Evolutionary conservation across 2,797 vertebrate genomes (phyloP).

Genomic region (Valencia hispanica): DNA sequence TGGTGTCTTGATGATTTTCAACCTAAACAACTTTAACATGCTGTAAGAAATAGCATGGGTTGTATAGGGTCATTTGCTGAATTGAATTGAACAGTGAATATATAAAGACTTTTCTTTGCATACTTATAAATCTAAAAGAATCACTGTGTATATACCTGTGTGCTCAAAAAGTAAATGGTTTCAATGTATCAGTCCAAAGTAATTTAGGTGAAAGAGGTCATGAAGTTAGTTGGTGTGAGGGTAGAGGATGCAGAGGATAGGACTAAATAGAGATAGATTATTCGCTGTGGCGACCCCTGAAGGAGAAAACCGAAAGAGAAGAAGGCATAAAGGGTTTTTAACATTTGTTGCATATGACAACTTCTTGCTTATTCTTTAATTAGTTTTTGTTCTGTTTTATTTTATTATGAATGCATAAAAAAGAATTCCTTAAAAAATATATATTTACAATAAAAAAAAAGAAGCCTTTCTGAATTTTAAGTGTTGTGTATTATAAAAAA

Average conservation of each 20-base stretch:
- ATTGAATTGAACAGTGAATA: not conserved
- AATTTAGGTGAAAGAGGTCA: not conserved
- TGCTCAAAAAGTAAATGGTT: not conserved
- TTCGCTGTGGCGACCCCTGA: not conserved
- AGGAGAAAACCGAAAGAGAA: not conserved
- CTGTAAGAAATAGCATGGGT: not conserved
- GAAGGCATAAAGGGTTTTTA: not conserved
- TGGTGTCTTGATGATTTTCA: too few species aligned
- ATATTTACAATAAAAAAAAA: not conserved
- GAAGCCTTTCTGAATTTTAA: not conserved
- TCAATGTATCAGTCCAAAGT: not conserved
- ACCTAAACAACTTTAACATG: not conserved
- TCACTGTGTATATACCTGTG: not conserved
- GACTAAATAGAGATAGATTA: not conserved
- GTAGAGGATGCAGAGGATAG: not conserved
- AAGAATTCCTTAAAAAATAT: not conserved
- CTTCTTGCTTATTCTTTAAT: not conserved
- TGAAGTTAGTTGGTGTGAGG: not conserved
- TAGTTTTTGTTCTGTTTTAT: not conserved
- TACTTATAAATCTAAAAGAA: not conserved
- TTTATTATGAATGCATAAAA: not conserved
- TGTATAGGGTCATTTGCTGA: not conserved
- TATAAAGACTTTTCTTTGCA: not conserved
- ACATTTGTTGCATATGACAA: not conserved
- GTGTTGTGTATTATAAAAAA: not conserved